Evolutionary conservation across 1,140 invertebrate species (phyloP).

Genomic region (Andricus grossulariae): DNA sequence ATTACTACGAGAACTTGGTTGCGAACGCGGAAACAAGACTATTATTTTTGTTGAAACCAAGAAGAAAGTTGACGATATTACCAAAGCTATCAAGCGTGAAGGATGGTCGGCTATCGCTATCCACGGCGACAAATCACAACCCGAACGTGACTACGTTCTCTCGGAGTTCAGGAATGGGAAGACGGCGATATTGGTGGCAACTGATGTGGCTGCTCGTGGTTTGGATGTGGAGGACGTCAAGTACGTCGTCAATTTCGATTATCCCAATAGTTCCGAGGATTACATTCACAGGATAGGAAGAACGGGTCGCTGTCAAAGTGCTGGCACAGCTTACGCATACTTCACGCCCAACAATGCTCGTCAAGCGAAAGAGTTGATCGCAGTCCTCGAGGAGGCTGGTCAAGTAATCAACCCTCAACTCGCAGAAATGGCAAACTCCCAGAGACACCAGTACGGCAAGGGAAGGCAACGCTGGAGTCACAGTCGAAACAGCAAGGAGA

Average conservation of each 20-base stretch:
- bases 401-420: conserved; percentile 89
- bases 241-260: conserved; percentile 99
- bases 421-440: conserved; percentile 79
- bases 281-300: conserved; percentile 99
- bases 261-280: conserved; percentile 98
- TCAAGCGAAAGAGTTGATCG: conserved; percentile 92
- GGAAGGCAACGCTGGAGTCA: conserved; percentile 76
- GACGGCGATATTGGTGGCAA: conserved; percentile 97
- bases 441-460: conserved; percentile 72
- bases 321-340: conserved; percentile 98
- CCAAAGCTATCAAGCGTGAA: conserved; percentile 90
- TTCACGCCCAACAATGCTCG: conserved; percentile 94
- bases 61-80: conserved; percentile 97
- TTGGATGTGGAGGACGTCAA: conserved; percentile 99
- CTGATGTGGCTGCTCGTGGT: conserved; percentile 98
- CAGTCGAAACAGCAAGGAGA: conserved; percentile 68
- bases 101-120: conserved; percentile 93
- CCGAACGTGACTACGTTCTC: conserved; percentile 94
- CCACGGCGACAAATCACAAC: conserved; percentile 98
- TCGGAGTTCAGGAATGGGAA: conserved; percentile 95
- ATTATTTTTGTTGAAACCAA: conserved; percentile 99
- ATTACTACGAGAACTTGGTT: conserved; percentile 89
- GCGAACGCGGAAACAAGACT: conserved; percentile 93
- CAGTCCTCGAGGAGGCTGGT: conserved; percentile 93
- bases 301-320: conserved; percentile 93